Conservation (phyloP, 2,888 invertebrate genomes). For the Lamellibrachia satsuma region DNA sequence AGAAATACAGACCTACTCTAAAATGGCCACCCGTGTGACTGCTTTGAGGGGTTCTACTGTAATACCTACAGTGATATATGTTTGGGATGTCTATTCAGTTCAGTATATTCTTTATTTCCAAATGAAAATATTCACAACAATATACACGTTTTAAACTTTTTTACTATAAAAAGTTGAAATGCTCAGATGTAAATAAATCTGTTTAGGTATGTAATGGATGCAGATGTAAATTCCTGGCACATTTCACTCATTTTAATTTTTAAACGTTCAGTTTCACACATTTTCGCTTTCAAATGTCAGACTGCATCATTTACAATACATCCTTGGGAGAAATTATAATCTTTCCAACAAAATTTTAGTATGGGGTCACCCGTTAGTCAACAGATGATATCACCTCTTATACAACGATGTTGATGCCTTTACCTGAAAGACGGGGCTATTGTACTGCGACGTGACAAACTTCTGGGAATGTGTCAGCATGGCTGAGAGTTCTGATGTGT, state of each 20-base stretch:
- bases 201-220: neutral
- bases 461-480: constrained; percentile 59
- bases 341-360: neutral
- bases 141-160: too few species aligned
- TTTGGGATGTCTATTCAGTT: too few species aligned
- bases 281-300: neutral
- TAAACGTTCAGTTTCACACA: neutral
- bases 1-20: too few species aligned
- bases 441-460: constrained; percentile 54
- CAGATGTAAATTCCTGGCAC: neutral
- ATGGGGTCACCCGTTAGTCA: neutral
- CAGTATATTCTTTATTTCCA: too few species aligned
- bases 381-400: neutral
- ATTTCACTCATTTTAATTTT: neutral
- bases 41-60: too few species aligned
- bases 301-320: neutral
- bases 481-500: constrained; percentile 79
- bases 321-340: neutral
- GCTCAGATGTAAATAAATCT: neutral
- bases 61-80: too few species aligned
- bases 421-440: constrained; percentile 56
- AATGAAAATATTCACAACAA: too few species aligned
- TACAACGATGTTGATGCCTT: neutral
- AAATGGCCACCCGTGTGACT: too few species aligned
- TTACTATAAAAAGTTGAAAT: too few species aligned